phyloP scores from a whole-genome alignment of 2,888 invertebrate species.

The Beris chalybata region DNA sequence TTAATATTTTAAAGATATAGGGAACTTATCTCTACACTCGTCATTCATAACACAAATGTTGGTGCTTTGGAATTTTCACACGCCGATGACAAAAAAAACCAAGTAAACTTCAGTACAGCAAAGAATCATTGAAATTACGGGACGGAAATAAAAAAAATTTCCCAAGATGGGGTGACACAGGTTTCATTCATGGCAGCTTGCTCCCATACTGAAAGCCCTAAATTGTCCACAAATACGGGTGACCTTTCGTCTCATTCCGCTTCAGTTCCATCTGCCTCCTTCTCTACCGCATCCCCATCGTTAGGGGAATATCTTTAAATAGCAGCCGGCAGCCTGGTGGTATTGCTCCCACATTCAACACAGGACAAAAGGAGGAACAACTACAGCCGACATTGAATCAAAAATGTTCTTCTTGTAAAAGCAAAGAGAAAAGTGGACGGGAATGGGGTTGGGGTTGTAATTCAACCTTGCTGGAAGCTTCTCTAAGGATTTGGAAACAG shows the following conservation, averaged over 20 bases:
- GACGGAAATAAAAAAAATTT: constrained; percentile 14
- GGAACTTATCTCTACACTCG: too few relatives aligned
- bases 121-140: background rate
- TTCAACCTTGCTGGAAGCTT: constrained; percentile 29
- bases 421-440: background rate
- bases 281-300: background rate
- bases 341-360: constrained; percentile 24
- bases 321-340: too few relatives aligned
- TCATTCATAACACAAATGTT: background rate
- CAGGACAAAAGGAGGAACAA: constrained; percentile 1
- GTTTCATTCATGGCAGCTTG: constrained; percentile 31
- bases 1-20: too few relatives aligned
- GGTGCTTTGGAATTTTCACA: constrained; percentile 15
- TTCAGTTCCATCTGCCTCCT: background rate
- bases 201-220: constrained; percentile 20
- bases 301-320: background rate
- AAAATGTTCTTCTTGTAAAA: background rate
- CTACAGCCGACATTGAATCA: background rate
- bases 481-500: background rate
- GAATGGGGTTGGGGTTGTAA: constrained; percentile 8
- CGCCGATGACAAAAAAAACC: constrained; percentile 2
- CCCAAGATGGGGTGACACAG: constrained; percentile 1
- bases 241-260: constrained; percentile 23
- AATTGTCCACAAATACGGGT: constrained; percentile 27
- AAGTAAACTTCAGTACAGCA: background rate